Evolutionary conservation across 2,113 vertebrate genomes (phyloP).

Genomic region (Piaya cayana): DNA sequence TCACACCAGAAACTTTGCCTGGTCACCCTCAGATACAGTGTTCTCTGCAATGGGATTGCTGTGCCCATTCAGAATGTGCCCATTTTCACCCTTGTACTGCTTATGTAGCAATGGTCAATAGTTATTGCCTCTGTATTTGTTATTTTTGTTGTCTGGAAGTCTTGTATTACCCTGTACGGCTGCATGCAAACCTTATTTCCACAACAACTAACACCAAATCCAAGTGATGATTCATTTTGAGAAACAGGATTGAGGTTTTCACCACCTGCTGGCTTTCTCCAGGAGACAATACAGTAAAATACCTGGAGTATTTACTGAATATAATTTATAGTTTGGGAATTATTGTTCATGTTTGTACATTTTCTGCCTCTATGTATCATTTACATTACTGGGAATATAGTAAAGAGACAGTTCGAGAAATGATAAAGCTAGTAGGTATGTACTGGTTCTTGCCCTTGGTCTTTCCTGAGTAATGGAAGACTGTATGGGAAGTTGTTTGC

Average conservation of each 20-base stretch:
- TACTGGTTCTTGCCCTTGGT: not conserved
- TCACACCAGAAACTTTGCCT: not conserved
- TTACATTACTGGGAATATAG: not conserved
- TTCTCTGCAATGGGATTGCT: not conserved
- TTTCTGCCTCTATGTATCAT: not conserved
- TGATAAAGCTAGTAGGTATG: not conserved
- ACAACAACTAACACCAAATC: not conserved
- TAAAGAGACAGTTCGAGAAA: not conserved
- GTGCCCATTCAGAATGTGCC: not conserved
- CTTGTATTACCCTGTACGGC: not conserved
- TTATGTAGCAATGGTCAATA: accelerated
- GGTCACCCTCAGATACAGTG: accelerated
- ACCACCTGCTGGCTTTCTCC: not conserved
- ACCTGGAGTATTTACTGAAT: not conserved
- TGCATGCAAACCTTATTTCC: not conserved
- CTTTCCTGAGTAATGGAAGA: not conserved
- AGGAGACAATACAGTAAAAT: not conserved
- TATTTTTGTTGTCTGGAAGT: not conserved
- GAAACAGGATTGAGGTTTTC: not conserved
- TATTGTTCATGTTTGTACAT: not conserved
- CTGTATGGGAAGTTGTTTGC: not conserved
- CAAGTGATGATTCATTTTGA: not conserved
- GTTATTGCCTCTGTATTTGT: not conserved
- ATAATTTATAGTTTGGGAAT: not conserved
- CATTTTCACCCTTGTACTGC: not conserved